Evolutionary conservation across 2,888 invertebrate species (phyloP).

Genomic region (Lissonota sp.): DNA sequence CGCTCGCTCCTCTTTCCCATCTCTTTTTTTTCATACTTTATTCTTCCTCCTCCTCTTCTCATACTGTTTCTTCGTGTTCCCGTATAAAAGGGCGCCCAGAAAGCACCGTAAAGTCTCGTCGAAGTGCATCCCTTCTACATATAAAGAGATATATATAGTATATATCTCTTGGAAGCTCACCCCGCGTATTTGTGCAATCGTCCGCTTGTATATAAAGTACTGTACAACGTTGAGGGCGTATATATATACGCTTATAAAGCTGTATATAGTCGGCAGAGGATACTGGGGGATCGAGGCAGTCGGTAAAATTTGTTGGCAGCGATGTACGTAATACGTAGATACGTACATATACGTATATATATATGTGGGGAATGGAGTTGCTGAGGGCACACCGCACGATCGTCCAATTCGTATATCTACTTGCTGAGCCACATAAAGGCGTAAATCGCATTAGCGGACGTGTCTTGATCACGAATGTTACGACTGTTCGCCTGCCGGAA

Average conservation of each 20-base stretch:
- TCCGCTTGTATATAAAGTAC: constrained; percentile 41
- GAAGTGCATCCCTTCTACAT: constrained; percentile 26
- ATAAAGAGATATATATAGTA: too few relatives aligned
- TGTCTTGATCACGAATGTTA: too few relatives aligned
- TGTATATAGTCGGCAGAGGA: not conserved
- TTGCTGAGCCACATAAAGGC: not conserved
- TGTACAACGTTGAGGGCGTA: constrained; percentile 1
- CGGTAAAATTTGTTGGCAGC: constrained; percentile 50
- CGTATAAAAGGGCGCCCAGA: constrained; percentile 20
- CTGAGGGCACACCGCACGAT: constrained; percentile 35
- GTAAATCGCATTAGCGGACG: not conserved
- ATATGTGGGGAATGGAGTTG: not conserved
- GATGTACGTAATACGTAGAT: constrained; percentile 29
- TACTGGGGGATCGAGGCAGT: constrained; percentile 21
- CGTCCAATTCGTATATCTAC: constrained; percentile 16
- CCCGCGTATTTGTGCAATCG: constrained; percentile 37
- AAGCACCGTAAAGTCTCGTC: constrained; percentile 57
- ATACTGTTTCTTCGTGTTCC: constrained; percentile 46
- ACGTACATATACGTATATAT: constrained; percentile 13
- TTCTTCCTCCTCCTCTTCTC: constrained; percentile 16
- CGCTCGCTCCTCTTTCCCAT: constrained; percentile 10
- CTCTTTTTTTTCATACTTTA: constrained; percentile 27
- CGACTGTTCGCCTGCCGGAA: too few relatives aligned
- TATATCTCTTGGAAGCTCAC: constrained; percentile 31
- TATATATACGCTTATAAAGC: constrained; percentile 8